These are phyloP conservation scores for Stegastes partitus DNA, from an alignment of 2,113 vertebrate genomes.

Conservation along the genomic window DNA sequence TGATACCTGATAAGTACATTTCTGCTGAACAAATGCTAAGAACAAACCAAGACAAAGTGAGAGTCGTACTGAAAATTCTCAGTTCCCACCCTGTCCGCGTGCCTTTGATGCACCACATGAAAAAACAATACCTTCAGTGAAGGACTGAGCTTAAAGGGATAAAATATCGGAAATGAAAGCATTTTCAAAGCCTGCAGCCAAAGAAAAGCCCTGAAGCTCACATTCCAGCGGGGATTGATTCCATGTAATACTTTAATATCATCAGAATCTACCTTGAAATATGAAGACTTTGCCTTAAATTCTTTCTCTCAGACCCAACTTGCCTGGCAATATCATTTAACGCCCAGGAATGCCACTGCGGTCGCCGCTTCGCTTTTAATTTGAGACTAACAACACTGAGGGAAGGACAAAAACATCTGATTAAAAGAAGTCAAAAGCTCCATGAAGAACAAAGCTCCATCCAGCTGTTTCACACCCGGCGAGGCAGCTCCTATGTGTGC, in stretches of 20 bases:
- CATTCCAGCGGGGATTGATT: conserved; percentile 63
- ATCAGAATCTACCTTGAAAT: conserved; percentile 69
- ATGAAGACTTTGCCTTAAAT: conserved; percentile 47
- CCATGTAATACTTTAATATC: conserved; percentile 56
- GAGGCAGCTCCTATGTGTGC: conserved; percentile 9
- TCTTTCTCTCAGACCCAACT: conserved; percentile 39
- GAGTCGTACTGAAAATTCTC: not conserved
- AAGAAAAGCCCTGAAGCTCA: conserved; percentile 51
- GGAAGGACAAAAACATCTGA: conserved; percentile 47
- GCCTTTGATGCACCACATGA: conserved; percentile 39
- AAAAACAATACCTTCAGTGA: conserved; percentile 62
- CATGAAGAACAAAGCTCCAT: conserved; percentile 52
- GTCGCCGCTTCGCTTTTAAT: conserved; percentile 49
- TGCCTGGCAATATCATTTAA: conserved; percentile 42
- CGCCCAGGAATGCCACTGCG: conserved; percentile 44
- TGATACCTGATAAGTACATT: not conserved
- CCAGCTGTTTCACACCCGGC: conserved; percentile 54
- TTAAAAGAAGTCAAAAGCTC: conserved; percentile 56
- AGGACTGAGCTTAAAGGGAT: conserved; percentile 48
- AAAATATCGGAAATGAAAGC: conserved; percentile 73
- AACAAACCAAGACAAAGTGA: conserved; percentile 8
- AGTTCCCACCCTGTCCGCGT: conserved; percentile 8
- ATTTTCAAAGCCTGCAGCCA: conserved; percentile 58
- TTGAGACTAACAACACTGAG: conserved; percentile 51
- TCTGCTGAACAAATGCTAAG: not conserved